These are phyloP conservation scores for Melieria omissa DNA, from an alignment of 2,888 invertebrate genomes.

Conservation along the genomic window DNA sequence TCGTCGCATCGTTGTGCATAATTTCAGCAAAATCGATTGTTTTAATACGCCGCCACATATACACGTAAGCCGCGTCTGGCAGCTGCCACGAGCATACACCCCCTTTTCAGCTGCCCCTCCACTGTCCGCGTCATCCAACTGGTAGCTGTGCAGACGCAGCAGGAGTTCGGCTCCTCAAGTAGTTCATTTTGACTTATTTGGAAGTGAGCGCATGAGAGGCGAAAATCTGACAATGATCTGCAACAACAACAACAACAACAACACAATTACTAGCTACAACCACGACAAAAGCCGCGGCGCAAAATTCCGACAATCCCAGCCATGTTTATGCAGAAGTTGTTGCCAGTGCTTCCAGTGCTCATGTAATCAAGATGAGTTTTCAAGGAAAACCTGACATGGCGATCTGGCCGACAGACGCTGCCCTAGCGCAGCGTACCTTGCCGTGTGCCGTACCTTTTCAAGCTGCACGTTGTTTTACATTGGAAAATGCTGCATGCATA, in stretches of 20 bases:
- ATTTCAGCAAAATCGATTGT: constrained; percentile 34
- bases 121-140: not conserved
- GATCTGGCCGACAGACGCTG: not conserved
- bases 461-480: too few relatives aligned
- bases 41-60: constrained; percentile 3
- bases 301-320: constrained; percentile 15
- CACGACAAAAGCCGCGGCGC: not conserved
- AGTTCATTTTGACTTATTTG: constrained; percentile 31
- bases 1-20: constrained; percentile 18
- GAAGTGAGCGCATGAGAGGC: constrained; percentile 7
- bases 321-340: constrained; percentile 21
- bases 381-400: constrained; percentile 15
- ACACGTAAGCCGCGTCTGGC: not conserved
- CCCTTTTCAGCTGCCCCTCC: not conserved
- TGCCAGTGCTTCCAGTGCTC: not conserved
- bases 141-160: constrained; percentile 28
- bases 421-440: not conserved
- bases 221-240: constrained; percentile 12
- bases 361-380: constrained; percentile 11
- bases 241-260: not conserved
- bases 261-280: not conserved
- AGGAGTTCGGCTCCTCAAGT: constrained; percentile 21
- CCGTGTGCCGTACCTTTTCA: too few relatives aligned
- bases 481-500: constrained; percentile 11
- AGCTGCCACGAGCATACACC: not conserved